Evolutionary conservation across 2,888 invertebrate genomes (phyloP).

Genomic region (Plagiodera versicolora): DNA sequence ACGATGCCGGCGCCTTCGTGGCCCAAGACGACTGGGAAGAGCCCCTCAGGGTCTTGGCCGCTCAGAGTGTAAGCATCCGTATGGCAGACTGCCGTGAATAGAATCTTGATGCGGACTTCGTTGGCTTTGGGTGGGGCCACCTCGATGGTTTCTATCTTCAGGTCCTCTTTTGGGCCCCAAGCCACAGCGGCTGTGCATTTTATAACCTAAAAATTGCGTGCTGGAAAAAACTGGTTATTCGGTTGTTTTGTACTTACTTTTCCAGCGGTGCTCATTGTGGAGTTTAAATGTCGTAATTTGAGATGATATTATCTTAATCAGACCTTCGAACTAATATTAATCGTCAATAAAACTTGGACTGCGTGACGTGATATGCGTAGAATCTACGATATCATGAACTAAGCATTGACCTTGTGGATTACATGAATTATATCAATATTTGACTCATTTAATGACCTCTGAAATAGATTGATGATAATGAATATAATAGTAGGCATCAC

Average conservation of each 20-base stretch:
- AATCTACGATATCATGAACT: not conserved
- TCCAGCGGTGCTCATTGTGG: conserved; percentile 14
- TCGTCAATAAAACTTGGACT: no score
- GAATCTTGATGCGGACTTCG: conserved; percentile 84
- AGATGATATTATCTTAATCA: no score
- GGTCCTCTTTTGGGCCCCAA: conserved; percentile 89
- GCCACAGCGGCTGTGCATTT: conserved; percentile 95
- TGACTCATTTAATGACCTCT: not conserved
- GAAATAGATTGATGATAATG: not conserved
- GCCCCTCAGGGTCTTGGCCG: conserved; percentile 88
- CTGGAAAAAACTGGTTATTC: not conserved
- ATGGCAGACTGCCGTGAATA: conserved; percentile 85
- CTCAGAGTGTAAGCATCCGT: conserved; percentile 90
- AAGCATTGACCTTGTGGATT: not conserved
- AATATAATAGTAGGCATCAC: no score
- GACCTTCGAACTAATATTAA: no score
- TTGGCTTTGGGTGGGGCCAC: conserved; percentile 92
- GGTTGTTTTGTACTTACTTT: conserved; percentile 4
- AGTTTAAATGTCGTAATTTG: not conserved
- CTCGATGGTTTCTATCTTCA: conserved; percentile 88
- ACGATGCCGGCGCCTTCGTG: conserved; percentile 97
- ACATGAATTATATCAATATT: not conserved
- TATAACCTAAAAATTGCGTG: conserved; percentile 58
- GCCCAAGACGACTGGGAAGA: conserved; percentile 90
- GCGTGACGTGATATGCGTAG: not conserved